A percentile compares a stretch with the other conserved stretches of the same genome.
Evolutionary conservation across 2,797 vertebrate species (phyloP).

Genomic region (Crypturellus tataupa): DNA sequence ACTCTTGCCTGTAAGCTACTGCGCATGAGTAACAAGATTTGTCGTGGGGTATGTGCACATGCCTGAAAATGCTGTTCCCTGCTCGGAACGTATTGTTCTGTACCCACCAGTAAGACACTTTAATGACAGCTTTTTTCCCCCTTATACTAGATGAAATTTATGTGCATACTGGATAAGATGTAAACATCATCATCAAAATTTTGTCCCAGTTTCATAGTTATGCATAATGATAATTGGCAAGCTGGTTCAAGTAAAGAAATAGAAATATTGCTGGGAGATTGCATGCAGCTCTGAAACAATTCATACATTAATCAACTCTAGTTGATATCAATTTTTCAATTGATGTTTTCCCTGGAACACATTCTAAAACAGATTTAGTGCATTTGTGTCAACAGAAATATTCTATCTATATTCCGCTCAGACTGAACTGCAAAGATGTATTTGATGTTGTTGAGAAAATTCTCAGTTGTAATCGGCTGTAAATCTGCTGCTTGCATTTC

Average conservation of each 20-base stretch:
- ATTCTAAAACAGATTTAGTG: conserved; percentile 57
- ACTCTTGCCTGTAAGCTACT: not conserved
- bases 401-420: conserved; percentile 57
- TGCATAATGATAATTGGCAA: conserved; percentile 65
- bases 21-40: not conserved
- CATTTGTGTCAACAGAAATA: conserved; percentile 62
- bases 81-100: not conserved
- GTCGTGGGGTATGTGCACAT: not conserved
- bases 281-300: conserved; percentile 55
- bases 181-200: conserved; percentile 73
- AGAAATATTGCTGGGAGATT: conserved; percentile 53
- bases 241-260: conserved; percentile 53
- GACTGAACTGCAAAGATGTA: conserved; percentile 20
- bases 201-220: conserved; percentile 65
- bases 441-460: conserved; percentile 33
- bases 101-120: not conserved
- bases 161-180: conserved; percentile 56
- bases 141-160: conserved; percentile 46
- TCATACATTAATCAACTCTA: conserved; percentile 59
- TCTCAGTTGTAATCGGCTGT: conserved; percentile 19
- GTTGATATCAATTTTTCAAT: conserved; percentile 65
- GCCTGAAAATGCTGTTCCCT: conserved; percentile 8
- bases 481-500: conserved; percentile 34
- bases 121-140: not conserved
- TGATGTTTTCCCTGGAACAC: conserved; percentile 56